phyloP scores from a whole-genome alignment of 2,888 invertebrate genomes.

The Cactoblastis cactorum region DNA sequence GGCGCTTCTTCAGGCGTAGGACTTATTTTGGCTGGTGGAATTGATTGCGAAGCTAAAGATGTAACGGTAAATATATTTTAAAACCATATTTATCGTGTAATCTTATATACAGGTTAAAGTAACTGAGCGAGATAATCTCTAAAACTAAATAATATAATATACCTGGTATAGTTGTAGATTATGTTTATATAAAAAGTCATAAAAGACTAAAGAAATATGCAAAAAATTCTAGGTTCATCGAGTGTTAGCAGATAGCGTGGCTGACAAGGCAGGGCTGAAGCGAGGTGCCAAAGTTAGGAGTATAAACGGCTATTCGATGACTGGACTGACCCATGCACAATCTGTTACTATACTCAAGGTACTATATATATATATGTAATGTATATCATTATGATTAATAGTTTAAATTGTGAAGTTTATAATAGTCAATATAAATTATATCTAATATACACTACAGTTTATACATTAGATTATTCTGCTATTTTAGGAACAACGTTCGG shows the following conservation, averaged over 20 bases:
- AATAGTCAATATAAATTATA: too few species aligned
- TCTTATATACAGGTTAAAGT: too few species aligned
- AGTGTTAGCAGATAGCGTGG: slow-evolving; percentile 90
- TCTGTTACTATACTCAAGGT: slow-evolving; percentile 93
- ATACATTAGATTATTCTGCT: not conserved
- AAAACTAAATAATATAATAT: too few species aligned
- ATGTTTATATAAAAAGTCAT: too few species aligned
- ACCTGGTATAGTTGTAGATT: too few species aligned
- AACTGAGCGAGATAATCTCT: too few species aligned
- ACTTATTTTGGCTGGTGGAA: slow-evolving; percentile 92
- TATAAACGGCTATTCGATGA: slow-evolving; percentile 91
- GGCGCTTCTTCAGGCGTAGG: slow-evolving; percentile 85
- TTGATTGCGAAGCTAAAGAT: slow-evolving; percentile 94
- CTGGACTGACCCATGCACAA: slow-evolving; percentile 91
- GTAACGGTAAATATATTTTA: slow-evolving; percentile 87
- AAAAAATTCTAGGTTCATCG: slow-evolving; percentile 88
- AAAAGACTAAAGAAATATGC: too few species aligned
- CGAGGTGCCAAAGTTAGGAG: slow-evolving; percentile 93
- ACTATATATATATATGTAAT: slow-evolving; percentile 23
- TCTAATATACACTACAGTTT: too few species aligned
- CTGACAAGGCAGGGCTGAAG: slow-evolving; percentile 92
- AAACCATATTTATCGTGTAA: too few species aligned
- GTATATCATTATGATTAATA: too few species aligned
- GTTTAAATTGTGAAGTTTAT: too few species aligned
- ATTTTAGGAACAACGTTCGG: slow-evolving; percentile 85